Evolutionary conservation across 1,140 invertebrate genomes (phyloP).

Genomic region (Drosophila mauritiana): DNA sequence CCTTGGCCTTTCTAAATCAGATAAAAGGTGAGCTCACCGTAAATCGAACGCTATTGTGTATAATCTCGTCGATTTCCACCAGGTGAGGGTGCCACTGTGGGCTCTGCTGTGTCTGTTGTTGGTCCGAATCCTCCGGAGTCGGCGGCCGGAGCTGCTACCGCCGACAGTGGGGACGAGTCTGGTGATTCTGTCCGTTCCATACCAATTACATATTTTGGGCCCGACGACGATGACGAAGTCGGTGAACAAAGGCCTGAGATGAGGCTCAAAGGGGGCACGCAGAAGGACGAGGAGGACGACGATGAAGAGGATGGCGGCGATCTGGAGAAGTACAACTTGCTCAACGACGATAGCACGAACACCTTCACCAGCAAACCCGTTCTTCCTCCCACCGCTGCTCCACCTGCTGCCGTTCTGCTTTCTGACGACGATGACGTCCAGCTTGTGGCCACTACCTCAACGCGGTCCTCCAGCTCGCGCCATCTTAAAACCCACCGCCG

Average conservation of each 20-base stretch:
- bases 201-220: conserved; percentile 81
- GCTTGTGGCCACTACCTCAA: conserved; percentile 43
- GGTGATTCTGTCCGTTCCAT: conserved; percentile 79
- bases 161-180: conserved; percentile 53
- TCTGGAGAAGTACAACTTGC: conserved; percentile 70
- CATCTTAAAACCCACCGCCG: conserved; percentile 31
- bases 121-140: conserved; percentile 11
- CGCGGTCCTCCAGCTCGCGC: conserved; percentile 18
- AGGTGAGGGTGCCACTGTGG: conserved; percentile 40
- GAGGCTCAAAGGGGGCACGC: background rate
- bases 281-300: conserved; percentile 18
- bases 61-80: background rate
- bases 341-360: conserved; percentile 74
- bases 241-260: background rate
- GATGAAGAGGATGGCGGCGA: conserved; percentile 63
- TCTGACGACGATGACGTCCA: conserved; percentile 81
- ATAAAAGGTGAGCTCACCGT: conserved; percentile 84
- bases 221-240: conserved; percentile 60
- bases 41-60: fast-evolving
- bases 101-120: background rate
- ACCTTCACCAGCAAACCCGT: conserved; percentile 59
- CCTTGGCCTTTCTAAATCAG: conserved; percentile 87
- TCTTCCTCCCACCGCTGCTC: background rate
- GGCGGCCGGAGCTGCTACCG: conserved; percentile 8
- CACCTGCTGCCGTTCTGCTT: conserved; percentile 46